Conservation (phyloP, 1,140 invertebrate genomes). For the Cherax quadricarinatus region DNA sequence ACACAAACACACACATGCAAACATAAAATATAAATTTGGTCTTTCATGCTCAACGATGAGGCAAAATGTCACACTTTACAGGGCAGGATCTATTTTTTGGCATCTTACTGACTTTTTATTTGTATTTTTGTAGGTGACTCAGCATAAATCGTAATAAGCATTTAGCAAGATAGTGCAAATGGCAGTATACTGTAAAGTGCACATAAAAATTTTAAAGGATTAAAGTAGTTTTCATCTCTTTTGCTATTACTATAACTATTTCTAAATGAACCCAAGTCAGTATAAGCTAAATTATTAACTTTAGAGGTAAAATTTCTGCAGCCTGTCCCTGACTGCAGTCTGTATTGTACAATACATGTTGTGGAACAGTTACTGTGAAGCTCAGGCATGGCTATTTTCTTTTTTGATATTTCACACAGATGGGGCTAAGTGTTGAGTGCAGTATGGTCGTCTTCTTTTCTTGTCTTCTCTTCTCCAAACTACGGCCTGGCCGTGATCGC, state of each 20-base stretch:
- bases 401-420: constrained; percentile 19
- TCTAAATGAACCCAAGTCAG: background rate
- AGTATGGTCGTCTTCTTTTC: constrained; percentile 71
- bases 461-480: constrained; percentile 69
- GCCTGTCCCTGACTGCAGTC: background rate
- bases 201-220: background rate
- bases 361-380: background rate
- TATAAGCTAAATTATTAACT: background rate
- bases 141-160: too few relatives aligned
- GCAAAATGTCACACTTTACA: too few relatives aligned
- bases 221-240: background rate
- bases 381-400: background rate
- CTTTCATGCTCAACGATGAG: too few relatives aligned
- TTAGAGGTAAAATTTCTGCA: too few relatives aligned
- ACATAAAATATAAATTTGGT: too few relatives aligned
- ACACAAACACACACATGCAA: too few relatives aligned
- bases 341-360: background rate
- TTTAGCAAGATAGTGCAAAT: too few relatives aligned
- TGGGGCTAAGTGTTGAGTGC: constrained; percentile 70
- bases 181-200: too few relatives aligned
- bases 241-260: too few relatives aligned
- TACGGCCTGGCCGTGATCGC: constrained; percentile 50
- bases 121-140: too few relatives aligned
- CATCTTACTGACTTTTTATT: too few relatives aligned
- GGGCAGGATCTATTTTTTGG: too few relatives aligned